Evolutionary conservation across 2,797 vertebrate genomes (phyloP), one percentile per base, ranked within the genome.

Genomic region (Lindbergichthys nudifrons): DNA sequence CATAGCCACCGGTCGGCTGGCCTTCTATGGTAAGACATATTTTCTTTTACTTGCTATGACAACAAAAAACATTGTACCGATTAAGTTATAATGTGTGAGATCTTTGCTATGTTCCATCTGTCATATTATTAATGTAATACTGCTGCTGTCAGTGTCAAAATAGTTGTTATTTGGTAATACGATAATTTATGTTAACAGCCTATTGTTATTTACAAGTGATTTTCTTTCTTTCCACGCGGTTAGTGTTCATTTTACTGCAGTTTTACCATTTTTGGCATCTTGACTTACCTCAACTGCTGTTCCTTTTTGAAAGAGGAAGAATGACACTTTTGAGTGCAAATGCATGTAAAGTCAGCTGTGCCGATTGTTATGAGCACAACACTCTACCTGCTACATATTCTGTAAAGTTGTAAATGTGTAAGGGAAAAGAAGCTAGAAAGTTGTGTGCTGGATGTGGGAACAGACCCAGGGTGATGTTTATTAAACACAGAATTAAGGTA

Each of bases 1-100:
- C 84, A 90, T 94, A 1, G 97, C 96, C 14, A 93, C 94, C 8
- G 98, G 98, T 36, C 95, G 96, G 4, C 95, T 99, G 81, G 96
- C 96, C 7, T 99, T 98, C 88, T 97, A 98, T 18, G 96, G 97
- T 98, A 95, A 81, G 79, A 45, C 18, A 1, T 19, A 16, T 53
- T 65, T 46, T 41, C 1, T 60, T 67, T 66, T 16, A 6, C 10
- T 62, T 3, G 10, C 30, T 57, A 10, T 71, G 52, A 66, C 2
- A 13, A 21, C 60, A 65, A 45, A 47, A 41, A 48, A 51, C 23
- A 42, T 2, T 2, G 47, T 21, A 11, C 11, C 53, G 2, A 41
- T 26, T 39, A 54, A 66, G 15, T 1, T 4, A 19, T 13, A 50
- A 3, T 63, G 39, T 54, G 16, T 52, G 7, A 13, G 4, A 13